These are phyloP conservation scores for Ammospiza caudacuta DNA, from an alignment of 2,113 vertebrate species.

Conservation along the genomic window DNA sequence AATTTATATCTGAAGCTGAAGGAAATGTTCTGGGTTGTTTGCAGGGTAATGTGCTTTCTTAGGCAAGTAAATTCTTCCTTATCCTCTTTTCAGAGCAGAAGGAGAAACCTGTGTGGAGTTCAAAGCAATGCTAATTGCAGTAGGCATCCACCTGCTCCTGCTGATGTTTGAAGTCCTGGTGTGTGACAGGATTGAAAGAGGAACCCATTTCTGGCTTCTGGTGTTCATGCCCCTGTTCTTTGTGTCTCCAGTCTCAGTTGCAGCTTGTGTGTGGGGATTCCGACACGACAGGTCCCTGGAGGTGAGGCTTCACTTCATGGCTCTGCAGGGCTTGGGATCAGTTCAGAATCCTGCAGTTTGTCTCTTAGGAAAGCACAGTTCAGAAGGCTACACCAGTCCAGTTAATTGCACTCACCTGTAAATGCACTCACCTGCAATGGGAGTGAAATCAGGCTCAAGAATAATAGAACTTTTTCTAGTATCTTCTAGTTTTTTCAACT, in stretches of 20 bases:
- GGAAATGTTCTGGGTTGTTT: neutral
- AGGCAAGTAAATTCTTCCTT: neutral
- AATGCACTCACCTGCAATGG: neutral
- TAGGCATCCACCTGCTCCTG: conserved; percentile 93
- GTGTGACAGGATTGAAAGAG: conserved; percentile 91
- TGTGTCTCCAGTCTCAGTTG: conserved; percentile 95
- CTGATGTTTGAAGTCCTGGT: conserved; percentile 98
- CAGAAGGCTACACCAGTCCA: neutral
- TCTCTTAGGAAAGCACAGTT: neutral
- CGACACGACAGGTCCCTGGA: conserved; percentile 95
- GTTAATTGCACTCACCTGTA: neutral
- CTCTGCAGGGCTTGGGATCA: neutral
- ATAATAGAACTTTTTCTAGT: neutral
- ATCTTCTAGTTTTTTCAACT: neutral
- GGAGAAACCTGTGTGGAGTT: conserved; percentile 99
- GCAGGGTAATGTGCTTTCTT: neutral
- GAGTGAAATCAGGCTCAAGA: neutral
- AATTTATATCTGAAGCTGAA: neutral
- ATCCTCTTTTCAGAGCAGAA: conserved; percentile 83
- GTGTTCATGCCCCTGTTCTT: conserved; percentile 99
- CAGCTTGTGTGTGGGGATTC: conserved; percentile 98
- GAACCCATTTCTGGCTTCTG: conserved; percentile 92
- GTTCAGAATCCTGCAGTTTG: neutral
- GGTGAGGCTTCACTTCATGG: conserved; percentile 66
- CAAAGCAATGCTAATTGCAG: conserved; percentile 97